Evolutionary conservation across 2,888 invertebrate species (phyloP).

Genomic region (Cheilosia vulpina): DNA sequence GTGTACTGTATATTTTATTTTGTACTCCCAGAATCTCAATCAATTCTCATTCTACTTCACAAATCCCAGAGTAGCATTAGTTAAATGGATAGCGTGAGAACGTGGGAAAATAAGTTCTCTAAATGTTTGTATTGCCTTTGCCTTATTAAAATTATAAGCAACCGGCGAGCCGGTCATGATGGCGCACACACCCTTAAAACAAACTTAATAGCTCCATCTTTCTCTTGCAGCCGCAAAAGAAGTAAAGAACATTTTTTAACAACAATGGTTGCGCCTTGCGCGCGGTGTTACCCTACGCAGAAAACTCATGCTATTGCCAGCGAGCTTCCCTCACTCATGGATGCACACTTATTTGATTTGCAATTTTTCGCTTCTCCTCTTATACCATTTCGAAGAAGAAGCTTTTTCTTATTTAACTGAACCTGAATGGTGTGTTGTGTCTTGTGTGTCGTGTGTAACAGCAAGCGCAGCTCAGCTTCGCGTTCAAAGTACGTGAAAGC

Average conservation of each 20-base stretch:
- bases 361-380: conserved; percentile 35
- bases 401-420: conserved; percentile 27
- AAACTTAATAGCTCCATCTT: conserved; percentile 57
- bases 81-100: conserved; percentile 17
- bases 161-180: conserved; percentile 47
- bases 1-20: too few relatives aligned
- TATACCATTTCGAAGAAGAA: conserved; percentile 4
- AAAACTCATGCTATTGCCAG: conserved; percentile 4
- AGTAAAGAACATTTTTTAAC: not conserved
- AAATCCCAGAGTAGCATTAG: too few relatives aligned
- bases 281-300: too few relatives aligned
- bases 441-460: too few relatives aligned
- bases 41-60: too few relatives aligned
- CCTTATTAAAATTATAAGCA: conserved; percentile 14
- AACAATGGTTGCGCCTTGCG: not conserved
- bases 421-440: not conserved
- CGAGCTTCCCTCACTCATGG: conserved; percentile 21
- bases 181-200: conserved; percentile 26
- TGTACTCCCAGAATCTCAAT: not conserved
- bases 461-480: too few relatives aligned
- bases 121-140: conserved; percentile 32
- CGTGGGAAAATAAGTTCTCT: conserved; percentile 59
- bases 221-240: conserved; percentile 43
- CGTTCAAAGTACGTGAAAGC: conserved; percentile 43
- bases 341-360: conserved; percentile 45